Percentiles rank a stretch among this genome's conserved stretches.
phyloP scores from a whole-genome alignment of 2,888 invertebrate genomes.

The Hoplodrina blanda region DNA sequence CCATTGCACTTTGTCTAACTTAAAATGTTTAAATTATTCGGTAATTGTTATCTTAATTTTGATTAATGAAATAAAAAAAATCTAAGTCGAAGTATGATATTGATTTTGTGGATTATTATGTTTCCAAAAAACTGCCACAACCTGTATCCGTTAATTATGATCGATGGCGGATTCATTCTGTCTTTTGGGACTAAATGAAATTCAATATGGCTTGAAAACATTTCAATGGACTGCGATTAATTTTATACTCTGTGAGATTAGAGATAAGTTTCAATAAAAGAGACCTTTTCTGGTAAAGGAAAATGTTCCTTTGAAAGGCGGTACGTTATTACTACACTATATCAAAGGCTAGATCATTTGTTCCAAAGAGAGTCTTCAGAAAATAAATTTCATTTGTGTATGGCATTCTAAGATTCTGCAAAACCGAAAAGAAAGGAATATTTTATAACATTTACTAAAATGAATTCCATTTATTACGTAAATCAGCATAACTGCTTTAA shows the following conservation, averaged over 20 bases:
- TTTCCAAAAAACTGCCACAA: constrained; percentile 46
- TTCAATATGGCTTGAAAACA: constrained; percentile 59
- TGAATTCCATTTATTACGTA: constrained; percentile 1
- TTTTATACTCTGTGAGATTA: constrained; percentile 47
- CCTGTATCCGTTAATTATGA: constrained; percentile 62
- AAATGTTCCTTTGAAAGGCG: constrained; percentile 15
- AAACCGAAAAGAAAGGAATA: constrained; percentile 8
- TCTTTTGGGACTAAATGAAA: constrained; percentile 52
- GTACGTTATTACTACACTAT: constrained; percentile 23
- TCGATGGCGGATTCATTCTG: constrained; percentile 58
- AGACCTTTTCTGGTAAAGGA: constrained; percentile 40
- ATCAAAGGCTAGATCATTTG: constrained; percentile 31
- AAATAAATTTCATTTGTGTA: constrained; percentile 6
- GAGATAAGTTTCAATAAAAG: constrained; percentile 47
- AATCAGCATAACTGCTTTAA: neutral
- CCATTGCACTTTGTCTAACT: no score
- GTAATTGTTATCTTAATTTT: constrained; percentile 13
- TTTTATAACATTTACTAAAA: constrained; percentile 11
- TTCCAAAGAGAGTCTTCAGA: neutral
- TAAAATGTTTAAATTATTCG: no score
- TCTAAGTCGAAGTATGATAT: constrained; percentile 56
- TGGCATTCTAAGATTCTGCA: neutral
- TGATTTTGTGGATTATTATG: constrained; percentile 60
- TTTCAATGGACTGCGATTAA: constrained; percentile 49
- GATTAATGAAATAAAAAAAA: constrained; percentile 57